Evolutionary conservation across 2,888 invertebrate genomes (phyloP).

Genomic region (Scaptomyza tumidula): DNA sequence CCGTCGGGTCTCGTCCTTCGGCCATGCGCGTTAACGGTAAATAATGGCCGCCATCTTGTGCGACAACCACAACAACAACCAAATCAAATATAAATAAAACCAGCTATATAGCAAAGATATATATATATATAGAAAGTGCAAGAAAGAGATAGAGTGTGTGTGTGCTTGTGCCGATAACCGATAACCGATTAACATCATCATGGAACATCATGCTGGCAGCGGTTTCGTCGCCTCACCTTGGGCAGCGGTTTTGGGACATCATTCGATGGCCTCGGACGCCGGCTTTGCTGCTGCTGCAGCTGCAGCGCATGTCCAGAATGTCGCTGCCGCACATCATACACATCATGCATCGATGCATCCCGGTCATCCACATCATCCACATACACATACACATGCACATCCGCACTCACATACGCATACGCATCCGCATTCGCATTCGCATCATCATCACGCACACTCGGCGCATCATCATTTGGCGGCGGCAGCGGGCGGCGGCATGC

Average conservation of each 20-base stretch:
- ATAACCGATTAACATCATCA: constrained; percentile 59
- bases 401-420: constrained; percentile 80
- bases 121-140: constrained; percentile 22
- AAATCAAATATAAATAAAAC: constrained; percentile 69
- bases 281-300: constrained; percentile 84
- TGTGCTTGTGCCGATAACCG: constrained; percentile 6
- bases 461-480: constrained; percentile 83
- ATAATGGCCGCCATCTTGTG: constrained; percentile 80
- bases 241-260: constrained; percentile 90
- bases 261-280: constrained; percentile 84
- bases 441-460: constrained; percentile 66
- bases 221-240: constrained; percentile 91
- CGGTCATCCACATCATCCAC: constrained; percentile 61
- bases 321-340: constrained; percentile 83
- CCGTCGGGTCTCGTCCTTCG: constrained; percentile 54
- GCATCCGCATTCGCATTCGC: constrained; percentile 85
- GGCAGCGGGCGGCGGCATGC: constrained; percentile 87
- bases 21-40: constrained; percentile 81
- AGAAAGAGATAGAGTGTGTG: background rate
- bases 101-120: constrained; percentile 31
- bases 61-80: constrained; percentile 44
- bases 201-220: constrained; percentile 91
- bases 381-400: constrained; percentile 63
- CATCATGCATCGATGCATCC: constrained; percentile 74
- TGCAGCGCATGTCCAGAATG: constrained; percentile 85